These are phyloP conservation scores for Euplexia lucipara DNA, from an alignment of 2,888 invertebrate species.

Conservation along the genomic window DNA sequence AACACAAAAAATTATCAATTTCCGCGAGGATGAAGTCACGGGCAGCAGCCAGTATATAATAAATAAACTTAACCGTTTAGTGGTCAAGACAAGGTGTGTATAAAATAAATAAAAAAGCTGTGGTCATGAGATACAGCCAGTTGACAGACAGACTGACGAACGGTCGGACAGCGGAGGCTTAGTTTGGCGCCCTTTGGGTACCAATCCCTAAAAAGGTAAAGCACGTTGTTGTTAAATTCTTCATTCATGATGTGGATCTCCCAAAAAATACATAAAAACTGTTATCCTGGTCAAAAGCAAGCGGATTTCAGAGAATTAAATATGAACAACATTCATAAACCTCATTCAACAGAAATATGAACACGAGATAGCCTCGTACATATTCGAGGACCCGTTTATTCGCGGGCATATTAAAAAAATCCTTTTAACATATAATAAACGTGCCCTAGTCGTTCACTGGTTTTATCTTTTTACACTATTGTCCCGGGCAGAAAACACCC, in stretches of 20 bases:
- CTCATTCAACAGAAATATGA: constrained; percentile 49
- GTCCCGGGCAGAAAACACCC: constrained; percentile 59
- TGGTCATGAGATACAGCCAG: no score
- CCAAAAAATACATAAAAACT: constrained; percentile 33
- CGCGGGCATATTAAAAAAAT: constrained; percentile 55
- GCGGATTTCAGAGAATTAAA: constrained; percentile 50
- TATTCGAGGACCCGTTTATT: constrained; percentile 40
- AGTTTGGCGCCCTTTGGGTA: no score
- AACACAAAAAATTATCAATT: no score
- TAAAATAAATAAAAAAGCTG: no score
- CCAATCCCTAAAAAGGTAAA: constrained; percentile 32
- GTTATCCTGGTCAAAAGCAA: constrained; percentile 36
- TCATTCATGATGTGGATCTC: constrained; percentile 37
- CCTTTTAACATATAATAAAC: constrained; percentile 56
- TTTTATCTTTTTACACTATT: constrained; percentile 69
- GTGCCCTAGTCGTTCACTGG: constrained; percentile 49
- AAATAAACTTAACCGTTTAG: no score
- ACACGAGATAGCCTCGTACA: constrained; percentile 34
- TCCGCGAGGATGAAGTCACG: no score
- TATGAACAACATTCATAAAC: constrained; percentile 57
- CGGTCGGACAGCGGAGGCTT: no score
- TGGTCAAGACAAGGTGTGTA: no score
- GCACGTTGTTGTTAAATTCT: constrained; percentile 32
- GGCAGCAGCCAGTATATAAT: no score
- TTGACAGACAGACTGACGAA: no score